Evolutionary conservation across 2,113 vertebrate species (phyloP).

Genomic region (Synchiropus splendidus): DNA sequence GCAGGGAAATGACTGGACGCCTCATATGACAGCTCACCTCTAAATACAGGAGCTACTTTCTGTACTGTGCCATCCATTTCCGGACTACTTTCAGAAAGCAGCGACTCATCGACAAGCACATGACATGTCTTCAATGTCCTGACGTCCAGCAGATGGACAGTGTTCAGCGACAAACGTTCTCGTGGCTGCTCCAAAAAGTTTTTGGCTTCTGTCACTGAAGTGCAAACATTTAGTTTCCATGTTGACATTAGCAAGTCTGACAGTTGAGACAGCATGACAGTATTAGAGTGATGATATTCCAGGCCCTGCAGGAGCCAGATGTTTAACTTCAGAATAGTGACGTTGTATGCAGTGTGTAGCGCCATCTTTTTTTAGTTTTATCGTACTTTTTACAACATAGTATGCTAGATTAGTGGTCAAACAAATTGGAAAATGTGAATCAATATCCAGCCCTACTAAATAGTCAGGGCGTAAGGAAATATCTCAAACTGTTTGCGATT

Average conservation of each 20-base stretch:
- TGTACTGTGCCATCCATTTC: background rate
- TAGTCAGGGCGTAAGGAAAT: no score
- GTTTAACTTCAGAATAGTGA: background rate
- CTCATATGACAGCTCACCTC: background rate
- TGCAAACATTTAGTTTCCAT: slow-evolving; percentile 42
- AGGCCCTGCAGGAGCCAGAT: slow-evolving; percentile 8
- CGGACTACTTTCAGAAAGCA: background rate
- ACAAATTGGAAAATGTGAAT: no score
- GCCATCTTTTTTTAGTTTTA: no score
- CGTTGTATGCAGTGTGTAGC: background rate
- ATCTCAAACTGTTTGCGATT: no score
- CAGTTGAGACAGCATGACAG: slow-evolving; percentile 1
- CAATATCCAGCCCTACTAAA: no score
- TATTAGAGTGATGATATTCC: slow-evolving; percentile 1
- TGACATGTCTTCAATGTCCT: background rate
- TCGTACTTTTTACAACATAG: no score
- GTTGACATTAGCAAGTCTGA: slow-evolving; percentile 8
- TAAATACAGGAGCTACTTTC: slow-evolving; percentile 1
- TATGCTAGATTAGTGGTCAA: no score
- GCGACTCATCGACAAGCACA: background rate
- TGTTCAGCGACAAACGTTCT: slow-evolving; percentile 2
- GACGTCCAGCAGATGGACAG: background rate
- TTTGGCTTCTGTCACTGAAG: slow-evolving; percentile 18
- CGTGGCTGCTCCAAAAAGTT: slow-evolving; percentile 1
- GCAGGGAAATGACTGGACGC: no score